Conservation (phyloP, 1,140 invertebrate genomes). For the Pseudomyrmex flavicornis region DNA sequence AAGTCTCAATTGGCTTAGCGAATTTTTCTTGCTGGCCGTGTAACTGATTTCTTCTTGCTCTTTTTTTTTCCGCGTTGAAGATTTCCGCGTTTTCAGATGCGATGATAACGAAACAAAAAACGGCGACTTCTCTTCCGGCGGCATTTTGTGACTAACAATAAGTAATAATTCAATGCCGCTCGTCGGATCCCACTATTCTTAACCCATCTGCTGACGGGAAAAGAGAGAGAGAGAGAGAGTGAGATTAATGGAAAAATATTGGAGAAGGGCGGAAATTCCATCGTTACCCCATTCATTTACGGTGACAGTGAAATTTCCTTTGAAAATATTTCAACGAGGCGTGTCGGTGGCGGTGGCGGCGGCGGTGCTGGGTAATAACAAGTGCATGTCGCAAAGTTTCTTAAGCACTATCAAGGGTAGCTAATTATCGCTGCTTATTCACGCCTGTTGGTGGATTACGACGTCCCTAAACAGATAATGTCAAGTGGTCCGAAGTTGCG, state of each 20-base stretch:
- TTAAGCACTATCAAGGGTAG: slow-evolving; percentile 49
- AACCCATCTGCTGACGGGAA: not conserved
- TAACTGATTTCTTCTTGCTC: too few species aligned
- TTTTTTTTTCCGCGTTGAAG: too few species aligned
- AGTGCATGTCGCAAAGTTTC: slow-evolving; percentile 49
- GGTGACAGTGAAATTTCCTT: slow-evolving; percentile 42
- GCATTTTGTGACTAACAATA: not conserved
- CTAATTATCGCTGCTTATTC: slow-evolving; percentile 58
- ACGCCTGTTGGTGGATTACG: slow-evolving; percentile 49
- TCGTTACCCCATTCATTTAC: slow-evolving; percentile 41
- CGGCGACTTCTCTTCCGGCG: not conserved
- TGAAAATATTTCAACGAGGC: slow-evolving; percentile 46
- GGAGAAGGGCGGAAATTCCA: slow-evolving; percentile 28
- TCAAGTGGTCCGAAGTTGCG: slow-evolving; percentile 49
- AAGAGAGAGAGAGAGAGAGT: not conserved
- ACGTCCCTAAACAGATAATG: slow-evolving; percentile 55
- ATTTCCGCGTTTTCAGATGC: not conserved
- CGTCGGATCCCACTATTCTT: slow-evolving; percentile 7
- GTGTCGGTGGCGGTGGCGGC: not conserved
- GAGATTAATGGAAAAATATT: slow-evolving; percentile 51
- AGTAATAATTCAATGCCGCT: slow-evolving; percentile 28
- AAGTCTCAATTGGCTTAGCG: not conserved
- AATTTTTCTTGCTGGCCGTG: too few species aligned
- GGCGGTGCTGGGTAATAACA: not conserved
- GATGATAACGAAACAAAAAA: not conserved